Conservation (phyloP, 2,113 vertebrate genomes). For the Tauraco erythrolophus region DNA sequence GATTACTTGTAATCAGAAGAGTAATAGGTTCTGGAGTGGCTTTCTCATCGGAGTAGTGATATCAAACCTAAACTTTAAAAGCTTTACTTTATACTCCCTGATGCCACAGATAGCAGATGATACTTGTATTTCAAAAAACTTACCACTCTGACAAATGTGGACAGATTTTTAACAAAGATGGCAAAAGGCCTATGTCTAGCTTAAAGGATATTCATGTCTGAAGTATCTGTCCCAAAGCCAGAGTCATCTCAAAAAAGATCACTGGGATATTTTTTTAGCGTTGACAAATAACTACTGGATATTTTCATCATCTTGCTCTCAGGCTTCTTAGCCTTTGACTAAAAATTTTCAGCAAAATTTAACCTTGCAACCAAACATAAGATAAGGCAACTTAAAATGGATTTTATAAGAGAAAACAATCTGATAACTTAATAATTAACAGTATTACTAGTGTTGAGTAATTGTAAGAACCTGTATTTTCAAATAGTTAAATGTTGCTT, state of each 20-base stretch:
- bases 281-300: not conserved
- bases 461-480: not conserved
- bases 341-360: not conserved
- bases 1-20: not conserved
- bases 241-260: not conserved
- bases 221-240: not conserved
- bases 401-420: not conserved
- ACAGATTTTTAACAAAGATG: not conserved
- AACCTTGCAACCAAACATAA: not conserved
- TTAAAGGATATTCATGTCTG: not conserved
- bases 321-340: not conserved
- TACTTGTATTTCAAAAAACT: constrained; percentile 16
- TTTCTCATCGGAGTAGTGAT: not conserved
- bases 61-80: not conserved
- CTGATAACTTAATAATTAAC: not conserved
- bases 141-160: not conserved
- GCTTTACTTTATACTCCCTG: not conserved
- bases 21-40: not conserved
- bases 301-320: not conserved
- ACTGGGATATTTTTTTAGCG: not conserved
- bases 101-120: not conserved
- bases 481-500: not conserved
- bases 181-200: not conserved
- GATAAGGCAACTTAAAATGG: not conserved
- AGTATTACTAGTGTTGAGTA: not conserved